These are phyloP conservation scores for Argyra leucocephala DNA, from an alignment of 2,888 invertebrate species.

Conservation along the genomic window DNA sequence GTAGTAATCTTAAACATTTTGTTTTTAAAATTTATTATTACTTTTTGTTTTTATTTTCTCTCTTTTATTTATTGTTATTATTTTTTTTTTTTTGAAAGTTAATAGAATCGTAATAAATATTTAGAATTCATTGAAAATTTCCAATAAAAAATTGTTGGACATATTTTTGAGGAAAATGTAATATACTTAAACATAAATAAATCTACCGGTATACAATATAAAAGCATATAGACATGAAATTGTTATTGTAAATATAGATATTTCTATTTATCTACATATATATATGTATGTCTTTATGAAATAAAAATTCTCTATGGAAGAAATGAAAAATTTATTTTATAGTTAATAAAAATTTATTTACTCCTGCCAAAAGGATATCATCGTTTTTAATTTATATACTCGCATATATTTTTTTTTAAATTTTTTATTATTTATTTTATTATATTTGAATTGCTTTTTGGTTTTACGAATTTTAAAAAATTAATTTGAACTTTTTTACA, in stretches of 20 bases:
- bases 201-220: too few relatives aligned
- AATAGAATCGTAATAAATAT: constrained; percentile 6
- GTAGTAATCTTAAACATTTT: constrained; percentile 1
- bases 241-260: too few relatives aligned
- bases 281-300: too few relatives aligned
- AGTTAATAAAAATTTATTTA: too few relatives aligned
- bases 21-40: background rate
- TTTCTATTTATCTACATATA: too few relatives aligned
- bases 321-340: too few relatives aligned
- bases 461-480: background rate
- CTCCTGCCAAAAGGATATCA: background rate
- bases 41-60: background rate
- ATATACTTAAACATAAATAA: too few relatives aligned
- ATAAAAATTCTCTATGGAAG: too few relatives aligned
- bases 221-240: too few relatives aligned
- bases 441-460: too few relatives aligned
- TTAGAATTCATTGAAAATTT: background rate
- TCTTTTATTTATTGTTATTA: too few relatives aligned
- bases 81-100: background rate
- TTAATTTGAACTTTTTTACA: constrained; percentile 1
- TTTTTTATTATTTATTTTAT: background rate
- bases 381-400: background rate
- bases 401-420: background rate
- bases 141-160: constrained; percentile 1
- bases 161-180: too few relatives aligned